Base-by-base conservation (phyloP, 1,140 invertebrate species). In the Battus philenor region DNA sequence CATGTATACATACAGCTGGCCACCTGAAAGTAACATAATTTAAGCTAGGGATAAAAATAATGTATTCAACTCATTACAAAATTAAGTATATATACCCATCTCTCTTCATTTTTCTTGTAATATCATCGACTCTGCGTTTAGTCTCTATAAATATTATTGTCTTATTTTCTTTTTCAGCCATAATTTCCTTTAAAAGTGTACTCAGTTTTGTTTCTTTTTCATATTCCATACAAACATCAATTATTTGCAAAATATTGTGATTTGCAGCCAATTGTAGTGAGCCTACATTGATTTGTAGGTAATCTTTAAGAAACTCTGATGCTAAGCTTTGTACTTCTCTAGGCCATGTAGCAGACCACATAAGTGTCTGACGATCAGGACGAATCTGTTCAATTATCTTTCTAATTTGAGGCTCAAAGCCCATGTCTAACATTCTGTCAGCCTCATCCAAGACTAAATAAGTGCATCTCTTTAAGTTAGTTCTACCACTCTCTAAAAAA, bases 381-480 rank as follows among this genome's bases (percentile, higher is more conserved):
- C 93, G 86, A 33, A 99, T 97, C 88, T 99, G 97, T 71, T 96
- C 93, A 62, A 99, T 93, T 52, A 99, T 98, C 87, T 98, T 98
- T 51, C 97, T 90, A 54, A 99, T 99, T 88, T 99, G 98, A 0
- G 97, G 97, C 79, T 99, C 98, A 86, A 99, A 99, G 53, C 98
- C 98, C 98, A 99, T 99, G 72, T 99, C 98, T 46, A 99, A 88
- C 97, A 99, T 90, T 65, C 98, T 90, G 81, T 99, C 98, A 56
- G 98, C 98, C 84, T 99, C 98, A 86, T 99, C 98, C 5, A 99
- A 84, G 6, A 99, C 97, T 39, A 99, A 88, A 87, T 98, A 99
- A 31, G 97, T 98, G 66, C 93, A 95, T 52, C 97, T 90, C 54
- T 91, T 91, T 20, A 99, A 86, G 75, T 97, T 97, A 1, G 97